Evolutionary conservation across 2,113 vertebrate genomes (phyloP).

Genomic region (Athene cunicularia): DNA sequence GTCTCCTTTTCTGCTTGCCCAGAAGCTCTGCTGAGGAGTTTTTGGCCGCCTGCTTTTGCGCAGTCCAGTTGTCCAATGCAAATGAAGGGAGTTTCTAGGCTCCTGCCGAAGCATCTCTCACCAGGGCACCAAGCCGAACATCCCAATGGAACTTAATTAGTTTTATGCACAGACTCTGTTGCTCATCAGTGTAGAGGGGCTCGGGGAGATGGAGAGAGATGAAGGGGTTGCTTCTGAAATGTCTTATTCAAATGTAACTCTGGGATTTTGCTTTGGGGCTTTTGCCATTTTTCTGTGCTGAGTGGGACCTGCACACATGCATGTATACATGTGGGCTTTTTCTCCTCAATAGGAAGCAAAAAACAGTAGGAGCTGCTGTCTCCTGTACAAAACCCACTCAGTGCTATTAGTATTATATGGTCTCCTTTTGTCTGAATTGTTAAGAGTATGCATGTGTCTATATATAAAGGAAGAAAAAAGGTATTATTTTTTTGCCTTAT

Average conservation of each 20-base stretch:
- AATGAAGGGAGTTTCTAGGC: neutral
- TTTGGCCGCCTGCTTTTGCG: neutral
- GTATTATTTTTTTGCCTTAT: rapidly evolving
- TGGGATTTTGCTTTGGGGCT: neutral
- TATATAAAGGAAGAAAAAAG: neutral
- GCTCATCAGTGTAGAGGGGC: neutral
- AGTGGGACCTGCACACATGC: rapidly evolving
- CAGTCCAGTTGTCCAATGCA: neutral
- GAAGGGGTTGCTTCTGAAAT: neutral
- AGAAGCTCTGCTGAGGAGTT: neutral
- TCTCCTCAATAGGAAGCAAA: neutral
- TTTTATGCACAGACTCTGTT: neutral
- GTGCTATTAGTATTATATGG: neutral
- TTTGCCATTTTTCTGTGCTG: neutral
- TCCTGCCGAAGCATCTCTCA: neutral
- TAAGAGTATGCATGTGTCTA: neutral
- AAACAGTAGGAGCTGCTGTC: neutral
- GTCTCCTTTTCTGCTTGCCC: neutral
- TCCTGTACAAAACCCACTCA: neutral
- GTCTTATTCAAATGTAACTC: neutral
- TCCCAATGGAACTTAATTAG: neutral
- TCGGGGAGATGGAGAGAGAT: neutral
- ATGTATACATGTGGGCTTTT: neutral
- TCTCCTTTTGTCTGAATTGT: neutral
- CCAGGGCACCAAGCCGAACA: neutral